Evolutionary conservation across 2,113 vertebrate species (phyloP), one percentile per base, ranked within the genome.

Genomic region (Callionymus lyra): DNA sequence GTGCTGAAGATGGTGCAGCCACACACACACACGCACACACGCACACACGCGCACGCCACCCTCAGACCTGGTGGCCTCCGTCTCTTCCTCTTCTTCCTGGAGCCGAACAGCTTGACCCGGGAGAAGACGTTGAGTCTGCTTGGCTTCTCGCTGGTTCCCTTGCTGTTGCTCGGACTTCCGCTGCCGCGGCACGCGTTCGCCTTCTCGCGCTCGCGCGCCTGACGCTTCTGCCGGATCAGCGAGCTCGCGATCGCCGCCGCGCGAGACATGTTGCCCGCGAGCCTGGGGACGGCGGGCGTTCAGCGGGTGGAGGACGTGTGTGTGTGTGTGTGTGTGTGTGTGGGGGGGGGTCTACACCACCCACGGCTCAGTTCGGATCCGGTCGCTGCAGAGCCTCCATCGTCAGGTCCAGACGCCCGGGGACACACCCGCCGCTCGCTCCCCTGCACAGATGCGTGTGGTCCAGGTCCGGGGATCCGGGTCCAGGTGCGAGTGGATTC

Each of bases 181-280:
- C 90, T 90, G 82, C 91, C 93, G 73, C 93, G 92, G 63, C 92
- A 93, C 9, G 90, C 88, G 16, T 93, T 93, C 62, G 89, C 90
- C 84, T 93, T 94, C 85, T 98, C 92, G 34, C 94, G 89, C 84
- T 98, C 93, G 65, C 93, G 83, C 74, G 91, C 93, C 83, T 96
- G 93, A 72, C 94, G 84, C 83, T 90, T 94, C 84, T 99, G 95
- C 53, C 94, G 88, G 81, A 99, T 99, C 68, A 98, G 89, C 74
- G 93, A 97, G 89, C 90, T 98, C 84, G 95, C 95, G 78, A 99
- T 98, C 46, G 93, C 94, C 68, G 95, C 94, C 60, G 95, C 95
- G 88, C 94, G 93, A 79, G 93, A 90, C 89, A 82, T 82, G 53
- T 41, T 72, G 31, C 61, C 63, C 60, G 51, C 54, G 44, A 70